Evolutionary conservation across 2,888 invertebrate genomes (phyloP).

Genomic region (Dioctria linearis): DNA sequence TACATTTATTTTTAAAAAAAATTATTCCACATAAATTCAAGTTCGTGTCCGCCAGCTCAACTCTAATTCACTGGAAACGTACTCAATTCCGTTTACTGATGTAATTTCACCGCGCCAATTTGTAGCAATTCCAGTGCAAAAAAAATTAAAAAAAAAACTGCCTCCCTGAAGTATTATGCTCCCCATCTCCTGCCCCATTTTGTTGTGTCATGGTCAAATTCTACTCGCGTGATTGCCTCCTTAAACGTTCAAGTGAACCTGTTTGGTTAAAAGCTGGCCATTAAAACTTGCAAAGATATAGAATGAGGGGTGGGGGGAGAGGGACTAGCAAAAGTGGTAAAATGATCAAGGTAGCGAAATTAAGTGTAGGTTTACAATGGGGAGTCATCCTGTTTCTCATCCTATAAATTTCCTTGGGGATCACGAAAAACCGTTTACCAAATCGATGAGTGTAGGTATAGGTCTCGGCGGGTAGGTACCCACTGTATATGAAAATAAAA

Average conservation of each 20-base stretch:
- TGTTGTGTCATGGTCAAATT: slow-evolving; percentile 37
- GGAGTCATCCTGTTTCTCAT: neutral
- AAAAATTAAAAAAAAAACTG: neutral
- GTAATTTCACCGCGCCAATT: slow-evolving; percentile 37
- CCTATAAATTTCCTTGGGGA: neutral
- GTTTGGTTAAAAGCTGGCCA: slow-evolving; percentile 35
- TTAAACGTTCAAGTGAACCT: slow-evolving; percentile 43
- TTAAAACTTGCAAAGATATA: neutral
- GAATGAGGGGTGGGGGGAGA: neutral
- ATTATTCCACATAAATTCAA: no score
- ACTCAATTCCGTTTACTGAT: neutral
- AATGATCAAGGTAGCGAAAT: neutral
- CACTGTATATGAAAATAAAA: no score
- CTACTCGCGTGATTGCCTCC: slow-evolving; percentile 35
- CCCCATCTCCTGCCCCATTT: slow-evolving; percentile 18
- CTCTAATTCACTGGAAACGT: neutral
- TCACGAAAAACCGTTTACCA: slow-evolving; percentile 34
- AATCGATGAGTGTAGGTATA: slow-evolving; percentile 16
- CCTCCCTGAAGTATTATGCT: slow-evolving; percentile 10
- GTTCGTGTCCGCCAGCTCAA: no score
- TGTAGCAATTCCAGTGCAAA: slow-evolving; percentile 28
- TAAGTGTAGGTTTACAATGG: neutral
- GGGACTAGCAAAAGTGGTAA: neutral
- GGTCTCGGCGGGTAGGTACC: neutral
- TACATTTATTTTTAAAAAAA: no score